These are phyloP conservation scores for Lutjanus erythropterus DNA, from an alignment of 2,113 vertebrate genomes.

Conservation along the genomic window DNA sequence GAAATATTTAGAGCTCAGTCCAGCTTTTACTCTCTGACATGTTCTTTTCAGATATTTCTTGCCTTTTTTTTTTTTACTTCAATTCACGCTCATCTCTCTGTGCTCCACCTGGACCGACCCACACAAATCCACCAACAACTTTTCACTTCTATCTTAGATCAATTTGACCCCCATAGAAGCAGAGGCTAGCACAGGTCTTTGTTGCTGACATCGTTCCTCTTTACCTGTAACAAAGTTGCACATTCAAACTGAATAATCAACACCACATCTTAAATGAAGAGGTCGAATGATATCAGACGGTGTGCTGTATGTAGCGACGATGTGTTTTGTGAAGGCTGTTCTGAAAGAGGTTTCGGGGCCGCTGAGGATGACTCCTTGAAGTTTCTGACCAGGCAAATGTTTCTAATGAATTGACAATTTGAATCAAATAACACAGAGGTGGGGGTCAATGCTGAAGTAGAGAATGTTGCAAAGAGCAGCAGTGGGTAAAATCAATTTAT, in stretches of 20 bases:
- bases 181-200: not conserved
- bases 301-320: not conserved
- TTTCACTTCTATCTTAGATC: not conserved
- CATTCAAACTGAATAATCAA: not conserved
- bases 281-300: not conserved
- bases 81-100: not conserved
- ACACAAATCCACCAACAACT: not conserved
- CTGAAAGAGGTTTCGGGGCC: not conserved
- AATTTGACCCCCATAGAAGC: not conserved
- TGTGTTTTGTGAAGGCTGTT: not conserved
- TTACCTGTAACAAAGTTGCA: not conserved
- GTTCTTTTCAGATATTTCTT: slow-evolving; percentile 2
- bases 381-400: not conserved
- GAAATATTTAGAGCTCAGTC: not conserved
- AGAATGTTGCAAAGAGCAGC: not conserved
- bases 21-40: not conserved
- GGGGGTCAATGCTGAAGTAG: not conserved
- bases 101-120: not conserved
- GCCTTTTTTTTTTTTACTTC: not conserved
- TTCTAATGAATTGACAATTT: not conserved
- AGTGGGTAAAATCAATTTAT: not conserved
- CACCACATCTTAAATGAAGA: not conserved
- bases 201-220: not conserved
- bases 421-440: not conserved
- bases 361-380: not conserved